These are phyloP conservation scores for Frankliniella fusca DNA, from an alignment of 2,888 invertebrate species.

Conservation along the genomic window DNA sequence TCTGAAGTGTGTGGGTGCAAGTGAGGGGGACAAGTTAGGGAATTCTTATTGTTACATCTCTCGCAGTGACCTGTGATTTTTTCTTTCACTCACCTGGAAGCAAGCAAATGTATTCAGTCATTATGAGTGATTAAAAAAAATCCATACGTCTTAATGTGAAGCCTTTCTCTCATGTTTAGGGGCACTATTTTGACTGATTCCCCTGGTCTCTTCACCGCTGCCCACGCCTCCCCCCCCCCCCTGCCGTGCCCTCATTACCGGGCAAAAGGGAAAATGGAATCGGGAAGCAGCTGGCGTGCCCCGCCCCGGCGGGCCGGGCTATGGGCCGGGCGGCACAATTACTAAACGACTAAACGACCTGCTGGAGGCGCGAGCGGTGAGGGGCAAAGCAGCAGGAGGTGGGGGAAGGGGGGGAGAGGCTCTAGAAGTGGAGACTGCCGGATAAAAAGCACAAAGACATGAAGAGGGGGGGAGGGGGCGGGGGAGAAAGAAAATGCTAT, in stretches of 20 bases:
- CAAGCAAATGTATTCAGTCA: too few relatives aligned
- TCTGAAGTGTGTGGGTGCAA: too few relatives aligned
- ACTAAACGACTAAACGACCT: background rate
- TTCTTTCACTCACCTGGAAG: too few relatives aligned
- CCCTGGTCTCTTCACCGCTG: too few relatives aligned
- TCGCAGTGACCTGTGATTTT: too few relatives aligned
- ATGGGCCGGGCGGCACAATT: constrained; percentile 1
- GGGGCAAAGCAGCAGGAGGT: background rate
- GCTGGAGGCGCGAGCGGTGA: background rate
- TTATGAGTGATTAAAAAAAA: too few relatives aligned
- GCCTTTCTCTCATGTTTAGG: too few relatives aligned
- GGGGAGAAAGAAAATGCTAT: constrained; percentile 8
- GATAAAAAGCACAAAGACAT: background rate
- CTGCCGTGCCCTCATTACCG: background rate
- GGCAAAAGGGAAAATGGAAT: background rate
- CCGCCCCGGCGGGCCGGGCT: background rate
- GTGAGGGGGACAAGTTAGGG: too few relatives aligned
- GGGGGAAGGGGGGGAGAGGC: background rate
- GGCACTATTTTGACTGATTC: too few relatives aligned
- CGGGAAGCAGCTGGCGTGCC: background rate
- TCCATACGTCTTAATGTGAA: too few relatives aligned
- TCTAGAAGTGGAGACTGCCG: too few relatives aligned
- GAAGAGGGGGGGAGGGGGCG: background rate
- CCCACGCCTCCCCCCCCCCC: background rate
- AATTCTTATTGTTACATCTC: too few relatives aligned